These are phyloP conservation scores for Pollimyrus isidori DNA, from an alignment of 2,113 vertebrate genomes.

Conservation along the genomic window DNA sequence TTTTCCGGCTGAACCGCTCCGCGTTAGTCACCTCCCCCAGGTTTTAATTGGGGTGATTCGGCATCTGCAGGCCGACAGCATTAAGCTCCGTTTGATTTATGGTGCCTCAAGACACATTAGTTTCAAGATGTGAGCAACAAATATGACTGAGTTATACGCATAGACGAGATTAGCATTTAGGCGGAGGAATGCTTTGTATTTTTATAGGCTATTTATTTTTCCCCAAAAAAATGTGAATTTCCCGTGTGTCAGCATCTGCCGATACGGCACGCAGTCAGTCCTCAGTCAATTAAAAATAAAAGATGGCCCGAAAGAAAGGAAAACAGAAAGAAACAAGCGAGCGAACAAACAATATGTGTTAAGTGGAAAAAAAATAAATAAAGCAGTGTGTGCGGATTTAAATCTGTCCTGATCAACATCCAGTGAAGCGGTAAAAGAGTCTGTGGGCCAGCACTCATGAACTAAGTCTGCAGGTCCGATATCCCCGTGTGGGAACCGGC, in stretches of 20 bases:
- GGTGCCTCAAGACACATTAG: conserved; percentile 52
- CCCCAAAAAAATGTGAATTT: not conserved
- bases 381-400: not conserved
- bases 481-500: not conserved
- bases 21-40: conserved; percentile 37
- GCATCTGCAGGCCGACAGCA: conserved; percentile 56
- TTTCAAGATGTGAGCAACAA: conserved; percentile 41
- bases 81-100: conserved; percentile 63
- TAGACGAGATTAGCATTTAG: conserved; percentile 12
- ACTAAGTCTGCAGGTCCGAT: not conserved
- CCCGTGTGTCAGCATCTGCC: not conserved
- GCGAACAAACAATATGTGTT: not conserved
- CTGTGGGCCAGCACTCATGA: not conserved
- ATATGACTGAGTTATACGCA: conserved; percentile 26
- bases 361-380: not conserved
- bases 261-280: not conserved
- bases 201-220: not conserved
- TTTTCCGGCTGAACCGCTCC: conserved; percentile 42
- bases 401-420: not conserved
- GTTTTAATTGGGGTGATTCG: conserved; percentile 52
- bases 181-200: not conserved
- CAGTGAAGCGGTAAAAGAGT: not conserved
- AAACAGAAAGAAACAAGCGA: not conserved
- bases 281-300: not conserved
- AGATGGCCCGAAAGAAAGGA: not conserved